These are phyloP conservation scores for Cyclina sinensis DNA, from an alignment of 1,140 invertebrate genomes.

Conservation along the genomic window DNA sequence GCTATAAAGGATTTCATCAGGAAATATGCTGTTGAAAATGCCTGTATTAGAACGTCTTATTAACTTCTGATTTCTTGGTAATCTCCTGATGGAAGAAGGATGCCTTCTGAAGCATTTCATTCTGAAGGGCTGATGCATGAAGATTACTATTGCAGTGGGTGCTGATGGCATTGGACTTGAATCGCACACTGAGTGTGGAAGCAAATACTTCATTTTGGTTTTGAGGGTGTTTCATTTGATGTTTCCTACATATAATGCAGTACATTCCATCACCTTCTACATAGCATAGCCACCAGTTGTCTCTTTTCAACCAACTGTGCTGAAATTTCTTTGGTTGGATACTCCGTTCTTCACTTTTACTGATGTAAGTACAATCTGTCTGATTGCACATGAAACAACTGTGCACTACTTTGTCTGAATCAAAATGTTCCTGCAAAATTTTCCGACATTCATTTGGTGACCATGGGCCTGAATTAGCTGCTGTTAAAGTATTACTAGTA, in stretches of 20 bases:
- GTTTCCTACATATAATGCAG: slow-evolving; percentile 39
- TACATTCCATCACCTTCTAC: slow-evolving; percentile 48
- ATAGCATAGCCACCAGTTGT: slow-evolving; percentile 44
- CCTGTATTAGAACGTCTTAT: slow-evolving; percentile 6
- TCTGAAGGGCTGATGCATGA: not conserved
- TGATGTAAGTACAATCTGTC: too few relatives aligned
- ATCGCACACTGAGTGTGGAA: not conserved
- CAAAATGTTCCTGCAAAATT: not conserved
- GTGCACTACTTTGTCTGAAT: too few relatives aligned
- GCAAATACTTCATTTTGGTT: slow-evolving; percentile 32
- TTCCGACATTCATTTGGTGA: too few relatives aligned
- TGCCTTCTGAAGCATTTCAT: slow-evolving; percentile 47
- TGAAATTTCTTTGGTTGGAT: too few relatives aligned
- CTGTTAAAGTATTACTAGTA: too few relatives aligned
- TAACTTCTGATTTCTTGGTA: slow-evolving; percentile 8
- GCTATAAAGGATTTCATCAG: slow-evolving; percentile 54
- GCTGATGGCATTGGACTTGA: slow-evolving; percentile 33
- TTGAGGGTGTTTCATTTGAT: slow-evolving; percentile 42
- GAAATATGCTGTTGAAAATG: slow-evolving; percentile 47
- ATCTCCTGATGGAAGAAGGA: slow-evolving; percentile 53
- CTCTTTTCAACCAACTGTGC: too few relatives aligned
- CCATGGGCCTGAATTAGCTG: too few relatives aligned
- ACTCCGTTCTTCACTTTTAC: too few relatives aligned
- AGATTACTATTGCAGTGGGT: not conserved
- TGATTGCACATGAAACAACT: too few relatives aligned